Conservation (phyloP, 2,888 invertebrate genomes). For the Alloscopus bannaensis region DNA sequence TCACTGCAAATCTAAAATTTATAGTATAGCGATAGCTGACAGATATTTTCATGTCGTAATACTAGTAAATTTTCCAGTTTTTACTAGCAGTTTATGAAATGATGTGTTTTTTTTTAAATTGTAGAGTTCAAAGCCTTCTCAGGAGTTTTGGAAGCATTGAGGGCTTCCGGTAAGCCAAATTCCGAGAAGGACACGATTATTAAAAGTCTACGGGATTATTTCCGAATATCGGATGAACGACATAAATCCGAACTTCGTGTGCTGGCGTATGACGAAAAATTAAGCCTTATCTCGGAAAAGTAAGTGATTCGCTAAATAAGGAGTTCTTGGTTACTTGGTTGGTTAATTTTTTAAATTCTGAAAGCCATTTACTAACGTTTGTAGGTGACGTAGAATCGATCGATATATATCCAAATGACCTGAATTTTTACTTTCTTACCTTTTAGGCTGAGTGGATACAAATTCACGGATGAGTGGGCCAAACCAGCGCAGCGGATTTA, state of each 20-base stretch:
- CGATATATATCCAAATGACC: conserved; percentile 4
- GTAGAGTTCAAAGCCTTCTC: conserved; percentile 67
- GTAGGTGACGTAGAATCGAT: no score
- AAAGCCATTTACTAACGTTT: no score
- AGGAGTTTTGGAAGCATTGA: conserved; percentile 63
- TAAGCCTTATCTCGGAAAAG: conserved; percentile 65
- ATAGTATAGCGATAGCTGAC: neutral
- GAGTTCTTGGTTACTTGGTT: no score
- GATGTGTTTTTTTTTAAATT: conserved; percentile 34
- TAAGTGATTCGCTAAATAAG: no score
- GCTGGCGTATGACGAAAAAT: conserved; percentile 61
- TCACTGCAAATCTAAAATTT: neutral
- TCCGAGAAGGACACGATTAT: conserved; percentile 61
- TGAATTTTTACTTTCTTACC: conserved; percentile 25
- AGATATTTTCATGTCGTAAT: neutral
- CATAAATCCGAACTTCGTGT: conserved; percentile 70
- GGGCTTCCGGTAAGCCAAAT: conserved; percentile 69
- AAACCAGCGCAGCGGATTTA: conserved; percentile 39
- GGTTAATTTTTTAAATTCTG: no score
- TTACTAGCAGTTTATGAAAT: neutral
- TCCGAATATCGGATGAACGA: conserved; percentile 67
- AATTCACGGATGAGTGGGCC: conserved; percentile 58
- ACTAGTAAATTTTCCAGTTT: no score
- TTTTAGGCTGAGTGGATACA: conserved; percentile 50
- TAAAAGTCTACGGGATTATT: conserved; percentile 56